A percentile compares a stretch with the other conserved stretches of the same genome.
These are phyloP conservation scores for Eristalis tenax DNA, from an alignment of 2,888 invertebrate species.

Conservation along the genomic window DNA sequence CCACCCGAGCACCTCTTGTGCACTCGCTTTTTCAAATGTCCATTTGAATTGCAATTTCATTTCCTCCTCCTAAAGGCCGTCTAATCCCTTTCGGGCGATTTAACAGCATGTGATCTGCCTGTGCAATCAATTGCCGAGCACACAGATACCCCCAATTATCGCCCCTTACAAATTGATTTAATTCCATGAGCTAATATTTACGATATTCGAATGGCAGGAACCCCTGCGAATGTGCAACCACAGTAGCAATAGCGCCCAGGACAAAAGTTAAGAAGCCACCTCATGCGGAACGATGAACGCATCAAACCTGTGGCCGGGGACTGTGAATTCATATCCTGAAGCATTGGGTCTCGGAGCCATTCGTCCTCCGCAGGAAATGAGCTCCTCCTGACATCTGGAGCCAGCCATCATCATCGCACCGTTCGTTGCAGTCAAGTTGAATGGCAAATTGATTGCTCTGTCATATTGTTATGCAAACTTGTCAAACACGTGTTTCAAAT, in stretches of 20 bases:
- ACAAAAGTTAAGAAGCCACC: neutral
- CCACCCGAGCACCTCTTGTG: neutral
- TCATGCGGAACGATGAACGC: neutral
- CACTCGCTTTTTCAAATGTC: neutral
- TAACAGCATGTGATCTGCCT: neutral
- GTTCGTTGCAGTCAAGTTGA: conserved; percentile 4
- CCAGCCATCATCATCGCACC: neutral
- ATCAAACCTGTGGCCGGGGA: neutral
- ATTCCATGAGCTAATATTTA: conserved; percentile 30
- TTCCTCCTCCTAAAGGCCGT: neutral
- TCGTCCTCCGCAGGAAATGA: neutral
- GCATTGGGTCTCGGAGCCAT: neutral
- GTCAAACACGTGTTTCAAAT: conserved; percentile 18
- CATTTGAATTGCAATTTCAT: neutral
- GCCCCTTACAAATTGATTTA: conserved; percentile 30
- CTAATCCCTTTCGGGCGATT: neutral
- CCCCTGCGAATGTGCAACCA: neutral
- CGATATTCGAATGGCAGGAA: neutral
- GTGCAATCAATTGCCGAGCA: neutral
- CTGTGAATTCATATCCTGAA: neutral
- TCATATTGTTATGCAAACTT: conserved; percentile 26
- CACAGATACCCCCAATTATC: neutral
- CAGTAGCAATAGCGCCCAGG: neutral
- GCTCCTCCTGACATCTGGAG: neutral
- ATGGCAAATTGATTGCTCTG: conserved; percentile 39